These are phyloP conservation scores for Platysternon megacephalum DNA, from an alignment of 2,113 vertebrate species.

Conservation along the genomic window DNA sequence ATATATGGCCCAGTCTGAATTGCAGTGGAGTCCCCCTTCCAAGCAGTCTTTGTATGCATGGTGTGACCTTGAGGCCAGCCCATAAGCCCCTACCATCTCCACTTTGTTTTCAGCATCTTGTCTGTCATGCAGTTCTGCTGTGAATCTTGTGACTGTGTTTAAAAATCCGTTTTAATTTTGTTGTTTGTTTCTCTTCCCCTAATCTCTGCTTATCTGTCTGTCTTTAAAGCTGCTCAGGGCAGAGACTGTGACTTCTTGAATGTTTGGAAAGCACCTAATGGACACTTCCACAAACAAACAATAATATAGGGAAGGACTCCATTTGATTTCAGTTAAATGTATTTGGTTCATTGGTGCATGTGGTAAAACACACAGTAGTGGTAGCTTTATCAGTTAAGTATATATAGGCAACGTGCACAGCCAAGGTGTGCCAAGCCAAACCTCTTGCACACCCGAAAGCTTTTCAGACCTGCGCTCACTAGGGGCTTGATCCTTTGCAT, in stretches of 20 bases:
- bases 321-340: background rate
- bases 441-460: background rate
- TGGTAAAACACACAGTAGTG: background rate
- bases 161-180: background rate
- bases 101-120: background rate
- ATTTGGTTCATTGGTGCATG: background rate
- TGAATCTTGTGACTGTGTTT: background rate
- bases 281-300: background rate
- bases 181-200: background rate
- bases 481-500: background rate
- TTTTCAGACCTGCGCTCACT: background rate
- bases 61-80: background rate
- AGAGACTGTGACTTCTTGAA: background rate
- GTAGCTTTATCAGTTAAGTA: background rate
- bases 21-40: background rate
- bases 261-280: background rate
- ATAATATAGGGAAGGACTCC: background rate
- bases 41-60: background rate
- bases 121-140: background rate
- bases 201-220: background rate
- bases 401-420: fast-evolving
- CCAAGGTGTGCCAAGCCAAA: background rate
- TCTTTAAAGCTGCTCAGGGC: background rate
- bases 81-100: background rate
- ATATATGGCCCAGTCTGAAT: slow-evolving; percentile 6